A percentile compares a stretch with the other conserved stretches of the same genome.
These are phyloP conservation scores for Callaeas wilsoni DNA, from an alignment of 2,113 vertebrate species.

Conservation along the genomic window DNA sequence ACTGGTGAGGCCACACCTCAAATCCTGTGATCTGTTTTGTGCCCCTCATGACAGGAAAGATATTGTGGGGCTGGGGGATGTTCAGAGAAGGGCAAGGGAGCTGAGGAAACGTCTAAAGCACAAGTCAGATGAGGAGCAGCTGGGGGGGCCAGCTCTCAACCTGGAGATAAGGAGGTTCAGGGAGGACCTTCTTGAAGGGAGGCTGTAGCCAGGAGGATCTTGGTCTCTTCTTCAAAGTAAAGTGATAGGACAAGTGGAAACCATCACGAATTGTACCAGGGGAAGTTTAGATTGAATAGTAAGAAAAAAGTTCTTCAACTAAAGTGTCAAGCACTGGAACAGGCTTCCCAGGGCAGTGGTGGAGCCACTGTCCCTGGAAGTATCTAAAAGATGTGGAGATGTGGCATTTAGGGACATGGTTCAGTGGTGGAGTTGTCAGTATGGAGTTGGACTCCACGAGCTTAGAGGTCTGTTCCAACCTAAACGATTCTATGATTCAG, in stretches of 20 bases:
- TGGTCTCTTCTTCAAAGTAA: not conserved
- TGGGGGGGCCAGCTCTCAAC: not conserved
- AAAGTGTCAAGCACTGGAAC: not conserved
- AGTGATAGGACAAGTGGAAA: fast-evolving
- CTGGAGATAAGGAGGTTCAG: not conserved
- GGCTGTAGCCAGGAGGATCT: not conserved
- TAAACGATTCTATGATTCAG: not conserved
- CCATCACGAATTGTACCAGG: not conserved
- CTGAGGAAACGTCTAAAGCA: not conserved
- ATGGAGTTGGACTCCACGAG: not conserved
- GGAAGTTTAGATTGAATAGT: not conserved
- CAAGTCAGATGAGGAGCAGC: not conserved
- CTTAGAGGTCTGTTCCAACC: not conserved
- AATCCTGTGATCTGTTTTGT: not conserved
- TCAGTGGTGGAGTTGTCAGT: not conserved
- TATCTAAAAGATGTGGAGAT: not conserved
- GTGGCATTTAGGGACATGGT: not conserved
- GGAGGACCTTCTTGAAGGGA: not conserved
- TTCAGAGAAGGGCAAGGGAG: not conserved
- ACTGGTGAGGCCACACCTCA: not conserved
- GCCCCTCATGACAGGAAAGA: not conserved
- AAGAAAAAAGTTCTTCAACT: not conserved
- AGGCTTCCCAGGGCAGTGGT: not conserved
- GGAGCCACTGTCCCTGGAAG: not conserved
- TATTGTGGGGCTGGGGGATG: fast-evolving